Base-by-base conservation (phyloP, 2,113 vertebrate species). In the Amblyopsis rosae region DNA sequence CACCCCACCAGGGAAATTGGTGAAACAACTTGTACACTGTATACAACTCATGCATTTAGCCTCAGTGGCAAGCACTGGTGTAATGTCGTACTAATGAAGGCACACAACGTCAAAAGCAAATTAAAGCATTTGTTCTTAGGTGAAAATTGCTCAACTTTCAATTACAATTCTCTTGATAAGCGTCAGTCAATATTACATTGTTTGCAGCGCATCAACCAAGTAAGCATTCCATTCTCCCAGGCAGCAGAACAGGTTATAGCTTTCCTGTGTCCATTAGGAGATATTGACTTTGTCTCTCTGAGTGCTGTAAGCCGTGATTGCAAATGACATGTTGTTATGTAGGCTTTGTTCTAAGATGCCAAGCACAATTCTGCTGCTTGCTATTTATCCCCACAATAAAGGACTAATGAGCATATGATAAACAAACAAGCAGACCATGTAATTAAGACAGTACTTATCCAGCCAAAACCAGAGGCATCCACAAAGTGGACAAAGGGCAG, bases 271-370 rank as follows among this genome's bases (percentile, higher is more conserved):
- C 86, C 68, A 88, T 81, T 86, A 87, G 71, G n/a, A 49, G 41
- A 41, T 84, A 88, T 89, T 81, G 86, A 87, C 82, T 85, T 59
- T 76, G 64, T 69, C 76, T 80, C 62, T 61, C 61, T 75, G 79
- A 86, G 75, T 68, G 81, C 77, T 87, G 86, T 87, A 83, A 72
- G 17, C 77, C 58, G 67, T 79, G 85, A 90, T 91, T 89, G 81
- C 75, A 64, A 87, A 83, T 79, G 87, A 85, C 88, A 82, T 55
- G 26, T 81, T 72, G 69, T 73, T 76, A 75, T 68, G 47, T 50
- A 3, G 69, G 56, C 76, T 78, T 81, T 78, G 81, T 81, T 85
- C 86, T 65, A 51, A 79, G 77, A 82, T 65, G 90, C 82, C 82
- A 77, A 62, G 73, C 69, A 9, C 83, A 82, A 87, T 86, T 81